phyloP scores from a whole-genome alignment of 2,888 invertebrate species.

The Sphinx pinastri region DNA sequence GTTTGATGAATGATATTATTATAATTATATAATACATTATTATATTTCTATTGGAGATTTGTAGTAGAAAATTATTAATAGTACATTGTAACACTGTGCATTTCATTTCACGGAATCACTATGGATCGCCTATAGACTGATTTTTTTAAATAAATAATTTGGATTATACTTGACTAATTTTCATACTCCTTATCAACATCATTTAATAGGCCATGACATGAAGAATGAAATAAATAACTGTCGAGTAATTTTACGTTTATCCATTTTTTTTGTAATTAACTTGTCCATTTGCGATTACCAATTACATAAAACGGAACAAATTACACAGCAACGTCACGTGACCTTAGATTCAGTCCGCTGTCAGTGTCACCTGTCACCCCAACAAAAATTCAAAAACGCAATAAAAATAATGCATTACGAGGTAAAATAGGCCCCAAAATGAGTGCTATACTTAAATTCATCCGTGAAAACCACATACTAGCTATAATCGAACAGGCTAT shows the following conservation, averaged over 20 bases:
- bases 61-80: not conserved
- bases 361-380: slow-evolving; percentile 34
- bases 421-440: slow-evolving; percentile 68
- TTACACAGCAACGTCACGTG: slow-evolving; percentile 1
- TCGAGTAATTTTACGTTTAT: too few species aligned
- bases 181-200: not conserved
- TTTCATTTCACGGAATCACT: slow-evolving; percentile 2
- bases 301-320: not conserved
- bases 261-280: too few species aligned
- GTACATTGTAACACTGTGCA: not conserved
- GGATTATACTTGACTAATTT: not conserved
- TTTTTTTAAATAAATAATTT: not conserved
- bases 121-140: not conserved
- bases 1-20: too few species aligned
- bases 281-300: too few species aligned
- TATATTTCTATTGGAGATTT: too few species aligned
- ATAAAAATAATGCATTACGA: slow-evolving; percentile 64
- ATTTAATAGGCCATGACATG: too few species aligned
- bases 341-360: not conserved
- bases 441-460: slow-evolving; percentile 87
- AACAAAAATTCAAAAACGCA: slow-evolving; percentile 72
- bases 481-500: slow-evolving; percentile 87
- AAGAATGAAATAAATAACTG: too few species aligned
- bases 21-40: too few species aligned
- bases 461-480: slow-evolving; percentile 87